Percentiles rank a stretch among this genome's conserved stretches.
These are phyloP conservation scores for Brenthis hecate DNA, from an alignment of 2,888 invertebrate genomes.

Conservation along the genomic window DNA sequence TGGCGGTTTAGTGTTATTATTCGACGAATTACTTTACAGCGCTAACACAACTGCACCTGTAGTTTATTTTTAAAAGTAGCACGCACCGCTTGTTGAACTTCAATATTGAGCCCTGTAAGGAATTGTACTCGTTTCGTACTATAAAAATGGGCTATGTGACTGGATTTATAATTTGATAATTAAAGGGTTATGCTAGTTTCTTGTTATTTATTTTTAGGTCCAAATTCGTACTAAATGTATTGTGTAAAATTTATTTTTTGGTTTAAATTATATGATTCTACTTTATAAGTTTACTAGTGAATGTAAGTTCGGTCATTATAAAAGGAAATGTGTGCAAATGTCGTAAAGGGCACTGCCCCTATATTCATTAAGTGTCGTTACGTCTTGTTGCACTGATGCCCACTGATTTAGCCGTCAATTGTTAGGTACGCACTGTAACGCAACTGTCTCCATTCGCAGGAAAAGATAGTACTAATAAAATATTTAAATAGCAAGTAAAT, in stretches of 20 bases:
- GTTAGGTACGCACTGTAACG: constrained; percentile 43
- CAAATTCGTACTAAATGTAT: no score
- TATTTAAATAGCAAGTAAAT: background rate
- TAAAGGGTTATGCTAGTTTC: background rate
- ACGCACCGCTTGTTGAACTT: constrained; percentile 61
- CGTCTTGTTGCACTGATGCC: constrained; percentile 55
- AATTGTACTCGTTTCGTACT: constrained; percentile 40
- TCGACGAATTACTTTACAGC: constrained; percentile 12
- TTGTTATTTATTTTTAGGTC: no score
- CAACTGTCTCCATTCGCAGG: constrained; percentile 39
- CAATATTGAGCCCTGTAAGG: constrained; percentile 50
- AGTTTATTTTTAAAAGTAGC: constrained; percentile 61
- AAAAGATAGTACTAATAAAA: constrained; percentile 22
- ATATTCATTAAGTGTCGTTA: constrained; percentile 64
- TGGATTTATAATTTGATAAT: constrained; percentile 16
- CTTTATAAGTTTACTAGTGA: background rate
- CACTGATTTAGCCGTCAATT: constrained; percentile 68
- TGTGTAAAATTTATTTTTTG: background rate
- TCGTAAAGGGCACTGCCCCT: constrained; percentile 65
- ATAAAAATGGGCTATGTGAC: constrained; percentile 24
- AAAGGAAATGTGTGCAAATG: constrained; percentile 35
- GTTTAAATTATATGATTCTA: background rate
- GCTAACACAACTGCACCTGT: constrained; percentile 48
- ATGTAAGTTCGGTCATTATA: constrained; percentile 9
- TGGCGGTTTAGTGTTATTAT: background rate